These are phyloP conservation scores for Gymnoscopelus microlampas DNA, from an alignment of 2,797 vertebrate species.

Conservation along the genomic window DNA sequence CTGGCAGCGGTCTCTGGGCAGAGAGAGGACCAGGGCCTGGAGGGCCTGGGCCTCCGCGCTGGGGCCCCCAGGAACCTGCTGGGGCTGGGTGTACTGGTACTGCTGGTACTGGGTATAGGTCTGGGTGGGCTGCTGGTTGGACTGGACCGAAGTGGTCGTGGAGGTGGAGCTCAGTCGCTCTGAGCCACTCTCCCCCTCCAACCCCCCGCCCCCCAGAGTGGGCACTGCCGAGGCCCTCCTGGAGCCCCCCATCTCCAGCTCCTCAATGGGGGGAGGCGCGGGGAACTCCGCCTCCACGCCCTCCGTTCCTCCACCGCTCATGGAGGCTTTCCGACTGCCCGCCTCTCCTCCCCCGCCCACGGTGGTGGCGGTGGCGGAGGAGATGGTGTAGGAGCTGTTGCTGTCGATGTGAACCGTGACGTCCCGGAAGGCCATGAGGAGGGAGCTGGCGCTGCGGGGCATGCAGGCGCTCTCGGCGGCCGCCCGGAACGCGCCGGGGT, in stretches of 20 bases:
- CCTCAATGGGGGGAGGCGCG: slow-evolving; percentile 79
- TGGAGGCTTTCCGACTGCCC: slow-evolving; percentile 73
- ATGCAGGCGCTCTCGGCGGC: slow-evolving; percentile 81
- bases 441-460: slow-evolving; percentile 92
- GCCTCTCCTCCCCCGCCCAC: slow-evolving; percentile 78
- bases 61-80: slow-evolving; percentile 77
- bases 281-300: slow-evolving; percentile 75
- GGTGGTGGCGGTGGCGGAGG: slow-evolving; percentile 88
- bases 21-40: slow-evolving; percentile 95
- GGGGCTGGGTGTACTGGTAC: slow-evolving; percentile 83
- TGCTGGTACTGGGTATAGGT: slow-evolving; percentile 82
- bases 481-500: slow-evolving; percentile 77
- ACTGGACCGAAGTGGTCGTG: slow-evolving; percentile 87
- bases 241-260: slow-evolving; percentile 70
- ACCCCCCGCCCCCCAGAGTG: slow-evolving; percentile 24
- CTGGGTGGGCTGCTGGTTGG: slow-evolving; percentile 77
- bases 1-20: slow-evolving; percentile 95
- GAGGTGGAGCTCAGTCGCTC: slow-evolving; percentile 90
- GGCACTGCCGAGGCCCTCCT: slow-evolving; percentile 73
- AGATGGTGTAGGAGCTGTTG: slow-evolving; percentile 94
- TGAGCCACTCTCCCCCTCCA: slow-evolving; percentile 77
- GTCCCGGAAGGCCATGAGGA: slow-evolving; percentile 98
- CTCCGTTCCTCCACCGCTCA: slow-evolving; percentile 56
- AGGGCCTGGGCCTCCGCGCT: slow-evolving; percentile 90
- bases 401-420: slow-evolving; percentile 98